These are phyloP conservation scores for Xestia rhomboidea DNA, from an alignment of 2,888 invertebrate genomes.

Conservation along the genomic window DNA sequence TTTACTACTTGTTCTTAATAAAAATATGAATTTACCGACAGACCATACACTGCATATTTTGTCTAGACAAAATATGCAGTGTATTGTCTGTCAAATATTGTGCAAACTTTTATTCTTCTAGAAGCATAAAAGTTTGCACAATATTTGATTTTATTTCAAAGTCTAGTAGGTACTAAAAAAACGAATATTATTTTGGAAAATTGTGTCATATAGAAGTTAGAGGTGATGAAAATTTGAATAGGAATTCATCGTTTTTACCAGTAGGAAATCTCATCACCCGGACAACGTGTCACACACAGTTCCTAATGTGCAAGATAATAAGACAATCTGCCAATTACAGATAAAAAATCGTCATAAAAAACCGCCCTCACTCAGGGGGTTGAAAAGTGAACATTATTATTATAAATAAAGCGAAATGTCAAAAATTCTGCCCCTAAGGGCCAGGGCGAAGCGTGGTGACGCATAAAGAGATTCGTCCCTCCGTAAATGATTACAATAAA, in stretches of 20 bases:
- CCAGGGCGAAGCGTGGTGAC: conserved; percentile 70
- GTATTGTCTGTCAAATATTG: no score
- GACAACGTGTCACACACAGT: neutral
- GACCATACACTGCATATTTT: neutral
- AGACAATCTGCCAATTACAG: conserved; percentile 39
- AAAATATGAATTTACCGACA: no score
- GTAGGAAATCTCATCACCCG: neutral
- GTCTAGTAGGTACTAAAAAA: neutral
- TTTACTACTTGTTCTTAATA: neutral
- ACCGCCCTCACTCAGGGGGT: conserved; percentile 38
- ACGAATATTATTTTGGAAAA: neutral
- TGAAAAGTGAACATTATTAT: conserved; percentile 67
- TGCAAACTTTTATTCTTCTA: no score
- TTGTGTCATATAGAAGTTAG: neutral
- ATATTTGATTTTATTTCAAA: neutral
- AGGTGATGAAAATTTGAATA: neutral
- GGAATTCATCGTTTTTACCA: neutral
- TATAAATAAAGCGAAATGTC: conserved; percentile 75
- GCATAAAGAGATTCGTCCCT: conserved; percentile 76
- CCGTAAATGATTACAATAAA: conserved; percentile 68
- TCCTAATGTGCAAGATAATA: neutral
- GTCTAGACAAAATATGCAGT: no score
- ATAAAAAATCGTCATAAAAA: conserved; percentile 16
- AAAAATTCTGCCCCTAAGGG: conserved; percentile 73
- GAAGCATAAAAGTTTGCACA: neutral